Evolutionary conservation across 2,888 invertebrate genomes (phyloP), one percentile per base, ranked within the genome.

Genomic region (Scaptodrosophila latifasciaeformis): DNA sequence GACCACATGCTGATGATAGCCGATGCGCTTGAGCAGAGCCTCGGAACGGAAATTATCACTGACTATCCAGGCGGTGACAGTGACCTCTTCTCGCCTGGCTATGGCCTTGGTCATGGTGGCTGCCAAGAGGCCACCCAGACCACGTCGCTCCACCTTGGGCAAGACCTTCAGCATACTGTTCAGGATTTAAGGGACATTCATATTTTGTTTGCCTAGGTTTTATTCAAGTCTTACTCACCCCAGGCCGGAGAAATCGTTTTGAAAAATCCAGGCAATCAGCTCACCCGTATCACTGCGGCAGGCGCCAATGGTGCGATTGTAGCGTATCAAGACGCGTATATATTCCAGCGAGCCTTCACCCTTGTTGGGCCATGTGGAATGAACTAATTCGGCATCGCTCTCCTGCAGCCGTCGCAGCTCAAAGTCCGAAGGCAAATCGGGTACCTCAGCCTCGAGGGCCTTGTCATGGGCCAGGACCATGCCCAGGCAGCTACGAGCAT

Each of bases 231-330:
- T n/a, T 18, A 65, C 70, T 30, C 54, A 83, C 84, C 81, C 84
- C 35, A 84, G 31, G 1, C 84, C 85, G 1, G 80, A 54, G 51
- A 82, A 85, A 56, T 85, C 85, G 49, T 85, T 85, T 51, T 84
- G 83, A 13, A 85, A 79, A 37, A 81, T 74, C 85, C 85, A 84
- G 12, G 74, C 83, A 18, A 83, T 53, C 18, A 82, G 53, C 24
- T 68, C 65, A 21, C 77, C 72, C 0, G 67, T 67, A 19, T 74
- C 71, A 7, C 62, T 55, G 24, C 70, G 60, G 35, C 69, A 79
- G 30, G 81, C 60, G 2, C 84, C 85, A 19, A 78, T 19, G 0
- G 81, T 70, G 15, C 55, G 43, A 47, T 83, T 82, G 27, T 76
- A 59, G 1, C 59, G 53, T 6, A 83, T 80, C 4, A 84, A 61